Base-by-base conservation (phyloP, 2,113 vertebrate genomes). In the Antennarius striatus region DNA sequence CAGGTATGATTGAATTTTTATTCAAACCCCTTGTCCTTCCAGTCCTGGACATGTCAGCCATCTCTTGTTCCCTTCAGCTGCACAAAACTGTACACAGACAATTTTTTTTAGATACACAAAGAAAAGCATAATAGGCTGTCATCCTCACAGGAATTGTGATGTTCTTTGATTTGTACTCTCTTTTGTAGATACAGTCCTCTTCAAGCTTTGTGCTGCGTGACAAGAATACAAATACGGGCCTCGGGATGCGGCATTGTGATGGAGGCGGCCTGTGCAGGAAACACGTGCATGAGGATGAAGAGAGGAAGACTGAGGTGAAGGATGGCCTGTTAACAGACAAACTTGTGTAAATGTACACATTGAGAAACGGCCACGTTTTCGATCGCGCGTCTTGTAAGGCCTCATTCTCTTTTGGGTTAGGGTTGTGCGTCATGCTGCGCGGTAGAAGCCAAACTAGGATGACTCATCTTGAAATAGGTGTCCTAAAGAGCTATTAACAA, bases 161-260 rank as follows among this genome's bases (percentile, higher is more conserved):
- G 73, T 74, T 83, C 76, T 88, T 84, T 89, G 79, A 87, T 85
- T 79, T 72, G 39, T 65, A 70, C 59, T 75, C 39, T 75, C 73
- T 85, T 77, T 79, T 87, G 84, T 83, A 80, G 75, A 85, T 75
- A 73, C 56, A 75, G 73, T 69, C 79, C 73, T 85, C 80, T 83
- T 86, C 65, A 77, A 66, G 78, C 80, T 80, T 74, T 66, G 71
- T 42, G 12, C 60, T 54, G 63, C 39, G 54, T 74, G 78, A 82
- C 78, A 75, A 69, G 79, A 86, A 79, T 82, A 78, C 52, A 81
- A 86, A 89, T 69, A 77, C 14, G 59, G 55, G 70, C 72, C 80
- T 75, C 60, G 32, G 79, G 71, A 78, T 66, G 68, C 57, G 62
- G 84, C 77, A 77, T 66, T 77, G 71, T 77, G 71, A 66, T 48